Conservation (phyloP, 2,113 vertebrate genomes). For the Oryctolagus cuniculus region DNA sequence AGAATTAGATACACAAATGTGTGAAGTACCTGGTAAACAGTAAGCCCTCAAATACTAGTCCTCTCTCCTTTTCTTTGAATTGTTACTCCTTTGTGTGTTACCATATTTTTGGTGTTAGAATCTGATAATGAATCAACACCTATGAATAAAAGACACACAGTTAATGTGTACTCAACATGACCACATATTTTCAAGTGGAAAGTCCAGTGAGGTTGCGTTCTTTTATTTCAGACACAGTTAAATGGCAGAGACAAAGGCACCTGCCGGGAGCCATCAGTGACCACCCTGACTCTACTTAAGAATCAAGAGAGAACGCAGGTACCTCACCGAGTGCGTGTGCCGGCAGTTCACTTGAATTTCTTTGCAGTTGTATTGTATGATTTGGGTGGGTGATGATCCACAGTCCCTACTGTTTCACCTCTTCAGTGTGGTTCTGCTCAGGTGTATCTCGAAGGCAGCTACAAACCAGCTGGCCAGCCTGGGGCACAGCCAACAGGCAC, state of each 20-base stretch:
- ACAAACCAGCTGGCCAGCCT: no score
- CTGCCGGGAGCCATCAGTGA: constrained; percentile 3
- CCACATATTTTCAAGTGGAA: neutral
- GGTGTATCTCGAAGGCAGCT: no score
- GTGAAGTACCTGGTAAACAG: neutral
- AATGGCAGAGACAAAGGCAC: constrained; percentile 21
- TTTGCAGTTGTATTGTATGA: neutral
- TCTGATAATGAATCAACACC: neutral
- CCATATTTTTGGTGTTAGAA: neutral
- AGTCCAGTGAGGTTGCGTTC: constrained; percentile 5
- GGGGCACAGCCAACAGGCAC: neutral
- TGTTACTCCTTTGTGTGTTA: neutral
- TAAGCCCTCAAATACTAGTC: neutral
- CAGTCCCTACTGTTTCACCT: neutral
- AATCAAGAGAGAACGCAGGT: constrained; percentile 65
- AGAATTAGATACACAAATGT: neutral
- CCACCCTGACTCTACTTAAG: constrained; percentile 40
- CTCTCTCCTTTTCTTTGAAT: neutral
- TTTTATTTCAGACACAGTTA: constrained; percentile 62
- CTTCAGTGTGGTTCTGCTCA: neutral
- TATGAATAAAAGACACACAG: neutral
- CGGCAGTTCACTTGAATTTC: neutral
- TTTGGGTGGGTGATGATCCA: neutral
- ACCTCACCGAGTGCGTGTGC: neutral
- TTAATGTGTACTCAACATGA: neutral